Conservation (phyloP, 2,113 vertebrate genomes). For the Nesospiza acunhae region DNA sequence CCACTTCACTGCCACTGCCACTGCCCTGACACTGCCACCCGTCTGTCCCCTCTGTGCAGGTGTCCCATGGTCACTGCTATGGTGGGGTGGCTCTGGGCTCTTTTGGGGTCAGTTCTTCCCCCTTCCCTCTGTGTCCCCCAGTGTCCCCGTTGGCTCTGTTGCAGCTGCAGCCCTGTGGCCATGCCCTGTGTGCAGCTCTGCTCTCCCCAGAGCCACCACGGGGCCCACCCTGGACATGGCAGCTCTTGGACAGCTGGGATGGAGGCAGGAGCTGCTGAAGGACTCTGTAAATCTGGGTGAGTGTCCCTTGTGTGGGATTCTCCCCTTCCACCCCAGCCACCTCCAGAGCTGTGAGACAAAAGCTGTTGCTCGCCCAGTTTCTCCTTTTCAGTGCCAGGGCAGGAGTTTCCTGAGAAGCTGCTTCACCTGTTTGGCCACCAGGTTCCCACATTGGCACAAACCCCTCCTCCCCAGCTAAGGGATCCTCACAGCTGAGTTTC, state of each 20-base stretch:
- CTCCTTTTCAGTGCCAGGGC: neutral
- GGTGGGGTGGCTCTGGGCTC: neutral
- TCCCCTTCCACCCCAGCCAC: neutral
- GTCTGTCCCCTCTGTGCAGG: neutral
- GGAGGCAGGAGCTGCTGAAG: neutral
- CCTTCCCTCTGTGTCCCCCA: neutral
- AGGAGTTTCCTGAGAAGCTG: neutral
- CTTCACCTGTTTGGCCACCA: neutral
- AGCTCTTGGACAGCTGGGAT: neutral
- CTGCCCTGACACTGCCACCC: fast-evolving
- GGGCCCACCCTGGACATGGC: fast-evolving
- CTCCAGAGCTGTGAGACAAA: neutral
- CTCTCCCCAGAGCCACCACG: fast-evolving
- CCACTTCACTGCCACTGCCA: neutral
- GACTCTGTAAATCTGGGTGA: neutral
- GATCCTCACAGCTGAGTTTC: neutral
- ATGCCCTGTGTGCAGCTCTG: neutral
- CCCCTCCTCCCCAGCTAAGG: fast-evolving
- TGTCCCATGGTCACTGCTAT: fast-evolving
- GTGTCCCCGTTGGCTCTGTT: neutral
- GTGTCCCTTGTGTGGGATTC: fast-evolving
- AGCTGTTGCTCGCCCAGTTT: neutral
- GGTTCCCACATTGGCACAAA: neutral
- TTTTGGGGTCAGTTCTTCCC: fast-evolving
- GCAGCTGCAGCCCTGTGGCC: fast-evolving